Conservation (phyloP, 2,113 vertebrate species). For the Cottus gobio region DNA sequence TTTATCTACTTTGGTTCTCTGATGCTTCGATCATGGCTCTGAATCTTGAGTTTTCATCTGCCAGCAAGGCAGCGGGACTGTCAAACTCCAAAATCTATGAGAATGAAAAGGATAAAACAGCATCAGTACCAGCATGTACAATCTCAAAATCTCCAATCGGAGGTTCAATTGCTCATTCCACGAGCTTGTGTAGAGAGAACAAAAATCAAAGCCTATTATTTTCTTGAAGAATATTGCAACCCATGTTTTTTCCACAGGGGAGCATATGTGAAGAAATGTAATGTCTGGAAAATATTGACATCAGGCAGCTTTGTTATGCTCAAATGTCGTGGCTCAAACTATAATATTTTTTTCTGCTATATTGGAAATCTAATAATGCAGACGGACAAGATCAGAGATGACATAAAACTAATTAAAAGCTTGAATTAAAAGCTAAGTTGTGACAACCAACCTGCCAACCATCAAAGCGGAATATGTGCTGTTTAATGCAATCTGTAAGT, state of each 20-base stretch:
- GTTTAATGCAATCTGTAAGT: background rate
- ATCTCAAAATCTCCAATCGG: constrained; percentile 17
- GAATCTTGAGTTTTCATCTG: constrained; percentile 94
- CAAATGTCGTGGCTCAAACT: background rate
- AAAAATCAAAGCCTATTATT: constrained; percentile 13
- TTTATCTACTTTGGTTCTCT: constrained; percentile 77
- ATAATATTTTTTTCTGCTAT: background rate
- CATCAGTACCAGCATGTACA: constrained; percentile 35
- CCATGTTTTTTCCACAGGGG: constrained; percentile 18
- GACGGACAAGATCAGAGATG: background rate
- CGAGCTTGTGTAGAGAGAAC: background rate
- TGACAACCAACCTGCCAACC: background rate
- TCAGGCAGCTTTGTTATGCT: constrained; percentile 19
- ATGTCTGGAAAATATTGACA: constrained; percentile 26
- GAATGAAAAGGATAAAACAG: constrained; percentile 53
- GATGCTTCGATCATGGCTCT: constrained; percentile 92
- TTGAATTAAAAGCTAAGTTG: background rate
- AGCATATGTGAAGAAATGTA: constrained; percentile 20
- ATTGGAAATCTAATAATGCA: background rate
- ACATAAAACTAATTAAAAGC: background rate
- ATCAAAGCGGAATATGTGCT: background rate
- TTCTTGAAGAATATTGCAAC: constrained; percentile 8
- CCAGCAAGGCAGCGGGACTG: constrained; percentile 90
- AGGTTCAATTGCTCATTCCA: background rate
- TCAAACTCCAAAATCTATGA: constrained; percentile 96